Evolutionary conservation across 1,140 invertebrate genomes (phyloP).

Genomic region (Drosophila gunungcola): DNA sequence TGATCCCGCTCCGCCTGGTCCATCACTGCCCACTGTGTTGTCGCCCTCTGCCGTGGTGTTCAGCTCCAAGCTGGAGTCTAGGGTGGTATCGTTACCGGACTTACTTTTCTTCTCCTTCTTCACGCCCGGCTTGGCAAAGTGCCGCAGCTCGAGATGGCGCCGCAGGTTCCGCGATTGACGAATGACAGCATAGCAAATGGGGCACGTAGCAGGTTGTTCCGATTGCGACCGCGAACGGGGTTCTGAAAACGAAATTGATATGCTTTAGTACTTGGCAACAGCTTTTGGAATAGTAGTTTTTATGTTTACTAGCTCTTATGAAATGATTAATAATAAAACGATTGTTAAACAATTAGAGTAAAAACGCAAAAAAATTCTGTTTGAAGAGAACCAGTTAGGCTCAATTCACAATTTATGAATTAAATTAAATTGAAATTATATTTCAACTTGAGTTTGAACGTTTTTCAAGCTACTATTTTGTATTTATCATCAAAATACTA

Average conservation of each 20-base stretch:
- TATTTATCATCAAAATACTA: background rate
- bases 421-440: too few relatives aligned
- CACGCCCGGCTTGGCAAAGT: constrained; percentile 84
- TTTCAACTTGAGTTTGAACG: too few relatives aligned
- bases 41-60: constrained; percentile 69
- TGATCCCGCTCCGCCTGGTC: constrained; percentile 29
- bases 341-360: background rate
- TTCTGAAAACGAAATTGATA: constrained; percentile 41
- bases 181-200: constrained; percentile 87
- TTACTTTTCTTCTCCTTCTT: constrained; percentile 85
- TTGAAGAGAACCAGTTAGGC: too few relatives aligned
- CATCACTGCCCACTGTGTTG: constrained; percentile 42
- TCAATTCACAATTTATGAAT: too few relatives aligned
- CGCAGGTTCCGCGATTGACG: constrained; percentile 87
- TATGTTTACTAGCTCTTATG: background rate
- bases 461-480: too few relatives aligned
- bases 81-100: constrained; percentile 72
- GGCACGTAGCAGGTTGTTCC: constrained; percentile 88
- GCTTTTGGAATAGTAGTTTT: too few relatives aligned
- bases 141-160: constrained; percentile 85
- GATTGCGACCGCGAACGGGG: constrained; percentile 87
- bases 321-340: background rate
- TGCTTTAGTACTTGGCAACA: background rate
- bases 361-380: too few relatives aligned
- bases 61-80: constrained; percentile 61